Base-by-base conservation (phyloP, 2,113 vertebrate species). In the Crocuta crocuta region DNA sequence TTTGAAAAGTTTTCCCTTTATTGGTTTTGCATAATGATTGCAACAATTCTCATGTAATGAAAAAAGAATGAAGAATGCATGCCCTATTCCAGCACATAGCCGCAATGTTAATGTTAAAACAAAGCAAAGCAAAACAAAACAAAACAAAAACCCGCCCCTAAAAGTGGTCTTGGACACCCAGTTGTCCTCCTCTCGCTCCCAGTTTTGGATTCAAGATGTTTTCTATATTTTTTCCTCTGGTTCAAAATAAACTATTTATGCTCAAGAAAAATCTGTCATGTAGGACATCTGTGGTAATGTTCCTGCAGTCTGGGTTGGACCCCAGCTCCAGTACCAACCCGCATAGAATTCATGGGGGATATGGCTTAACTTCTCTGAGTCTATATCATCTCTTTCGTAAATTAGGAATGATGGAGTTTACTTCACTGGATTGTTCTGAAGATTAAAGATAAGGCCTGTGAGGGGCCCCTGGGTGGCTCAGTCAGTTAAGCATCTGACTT, bases 51-150 rank as follows among this genome's bases (percentile, higher is more conserved):
- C 89, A 53, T 98, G 82, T 98, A 97, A 98, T 97, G 93, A 96
- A 95, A 98, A 98, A 98, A 89, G 98, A 97, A 98, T 98, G 98
- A 95, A 97, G 94, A 98, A 98, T 97, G 97, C 71, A n/a, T 87
- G 95, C 88, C 78, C 68, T 94, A 48, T 96, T 97, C 95, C 98
- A 98, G 91, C 68, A 91, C 90, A 87, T 4, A 89, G 94, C 96
- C 94, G 13, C 89, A 86, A 95, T 94, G 93, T 96, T 93, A 97
- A 96, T 84, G 93, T 89, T 97, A 89, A 97, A 95, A 96, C 89
- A 96, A 94, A 96, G 88, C 89, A 96, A 94, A 96, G 88, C 83
- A 98, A 95, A 97, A 58, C 79, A 84, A 97, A 98, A 87, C 89
- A 96, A 97, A 97, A 96, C 88, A 97, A 86, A 97, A 94, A 85